A percentile compares a stretch with the other conserved stretches of the same genome.
Conservation (phyloP, 2,113 vertebrate species). For the Passer domesticus region DNA sequence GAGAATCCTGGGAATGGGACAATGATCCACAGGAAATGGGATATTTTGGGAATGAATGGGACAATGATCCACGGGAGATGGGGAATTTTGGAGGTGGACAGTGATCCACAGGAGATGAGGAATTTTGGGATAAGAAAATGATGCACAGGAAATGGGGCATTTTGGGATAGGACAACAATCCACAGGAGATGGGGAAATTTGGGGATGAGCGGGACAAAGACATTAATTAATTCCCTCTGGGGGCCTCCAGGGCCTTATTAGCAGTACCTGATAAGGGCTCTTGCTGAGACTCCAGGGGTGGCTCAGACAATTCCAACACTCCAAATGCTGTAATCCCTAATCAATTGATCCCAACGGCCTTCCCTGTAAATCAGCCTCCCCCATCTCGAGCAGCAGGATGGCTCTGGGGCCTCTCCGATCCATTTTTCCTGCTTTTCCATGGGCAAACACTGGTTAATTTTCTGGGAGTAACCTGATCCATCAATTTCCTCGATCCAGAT, state of each 20-base stretch:
- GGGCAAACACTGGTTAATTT: background rate
- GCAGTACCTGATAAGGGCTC: background rate
- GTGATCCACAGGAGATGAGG: no score
- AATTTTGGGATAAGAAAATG: background rate
- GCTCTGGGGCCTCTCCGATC: background rate
- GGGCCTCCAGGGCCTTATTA: background rate
- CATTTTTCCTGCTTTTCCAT: background rate
- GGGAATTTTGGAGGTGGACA: background rate
- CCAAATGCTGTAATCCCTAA: background rate
- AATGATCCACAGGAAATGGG: background rate
- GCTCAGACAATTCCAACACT: background rate
- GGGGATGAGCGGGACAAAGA: accelerated
- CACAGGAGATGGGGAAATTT: background rate
- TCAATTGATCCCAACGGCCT: background rate
- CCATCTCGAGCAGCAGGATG: no score
- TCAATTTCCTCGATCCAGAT: background rate
- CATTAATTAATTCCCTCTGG: background rate
- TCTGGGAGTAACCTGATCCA: background rate
- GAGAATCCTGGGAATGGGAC: background rate
- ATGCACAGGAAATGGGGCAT: background rate
- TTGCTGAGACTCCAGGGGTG: background rate
- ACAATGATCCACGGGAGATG: background rate
- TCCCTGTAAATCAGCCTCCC: background rate
- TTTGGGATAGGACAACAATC: background rate
- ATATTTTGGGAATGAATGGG: accelerated